Percentiles rank a stretch among this genome's conserved stretches.
phyloP scores from a whole-genome alignment of 37 sponge, comb jelly and placozoan genomes.

The Bolinopsis microptera region DNA sequence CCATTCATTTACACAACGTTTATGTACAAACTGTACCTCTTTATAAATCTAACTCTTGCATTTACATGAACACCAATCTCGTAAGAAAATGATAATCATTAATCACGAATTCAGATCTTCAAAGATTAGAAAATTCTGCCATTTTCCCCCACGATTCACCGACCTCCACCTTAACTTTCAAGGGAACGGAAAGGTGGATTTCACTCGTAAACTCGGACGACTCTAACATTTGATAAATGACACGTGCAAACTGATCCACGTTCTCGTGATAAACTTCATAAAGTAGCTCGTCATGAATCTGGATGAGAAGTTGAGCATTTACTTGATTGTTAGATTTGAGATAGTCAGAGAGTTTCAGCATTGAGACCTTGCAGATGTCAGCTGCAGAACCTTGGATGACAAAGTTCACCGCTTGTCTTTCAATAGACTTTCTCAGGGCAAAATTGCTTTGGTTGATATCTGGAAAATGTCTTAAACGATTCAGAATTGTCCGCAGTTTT shows the following conservation, averaged over 20 bases:
- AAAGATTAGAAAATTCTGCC: too few species aligned
- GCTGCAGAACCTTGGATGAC: conserved; percentile 62
- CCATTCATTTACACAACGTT: too few species aligned
- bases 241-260: not conserved
- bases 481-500: conserved; percentile 19
- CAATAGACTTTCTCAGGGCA: conserved; percentile 33
- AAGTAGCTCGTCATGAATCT: conserved; percentile 40
- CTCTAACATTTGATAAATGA: not conserved
- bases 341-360: conserved; percentile 34
- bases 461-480: conserved; percentile 50
- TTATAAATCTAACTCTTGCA: too few species aligned
- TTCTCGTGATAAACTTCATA: conserved; percentile 3
- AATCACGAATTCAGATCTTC: too few species aligned
- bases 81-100: too few species aligned
- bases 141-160: conserved; percentile 42
- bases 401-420: conserved; percentile 61
- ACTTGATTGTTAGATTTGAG: not conserved
- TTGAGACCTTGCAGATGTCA: conserved; percentile 44
- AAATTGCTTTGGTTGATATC: conserved; percentile 24
- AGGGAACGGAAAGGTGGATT: not conserved
- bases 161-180: conserved; percentile 18
- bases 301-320: conserved; percentile 16
- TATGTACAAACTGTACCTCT: too few species aligned
- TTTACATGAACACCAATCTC: too few species aligned
- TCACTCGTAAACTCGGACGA: not conserved